Percentiles rank a stretch among this genome's conserved stretches.
phyloP scores from a whole-genome alignment of 2,888 invertebrate species.

The Thera obeliscata region DNA sequence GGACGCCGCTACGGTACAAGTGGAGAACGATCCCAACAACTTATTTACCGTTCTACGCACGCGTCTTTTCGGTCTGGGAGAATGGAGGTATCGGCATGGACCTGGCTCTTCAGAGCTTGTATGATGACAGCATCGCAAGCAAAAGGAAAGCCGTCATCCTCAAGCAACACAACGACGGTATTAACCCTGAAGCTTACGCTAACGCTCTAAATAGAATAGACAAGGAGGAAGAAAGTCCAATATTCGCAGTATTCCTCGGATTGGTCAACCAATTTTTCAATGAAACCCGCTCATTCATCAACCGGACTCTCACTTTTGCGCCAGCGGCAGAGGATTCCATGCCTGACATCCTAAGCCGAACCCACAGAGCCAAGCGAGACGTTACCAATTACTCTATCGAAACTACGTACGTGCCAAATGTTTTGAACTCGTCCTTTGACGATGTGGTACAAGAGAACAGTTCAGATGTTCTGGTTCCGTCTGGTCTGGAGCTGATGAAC shows the following conservation, averaged over 20 bases:
- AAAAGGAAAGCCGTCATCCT: constrained; percentile 59
- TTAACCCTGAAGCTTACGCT: constrained; percentile 59
- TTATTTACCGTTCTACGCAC: constrained; percentile 77
- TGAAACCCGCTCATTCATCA: constrained; percentile 58
- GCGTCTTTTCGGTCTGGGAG: constrained; percentile 82
- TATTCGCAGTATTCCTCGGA: constrained; percentile 55
- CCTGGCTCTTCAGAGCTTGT: constrained; percentile 58
- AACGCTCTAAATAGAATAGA: constrained; percentile 58
- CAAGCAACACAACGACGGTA: constrained; percentile 70
- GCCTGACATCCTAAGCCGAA: constrained; percentile 40
- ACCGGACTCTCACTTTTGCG: constrained; percentile 47
- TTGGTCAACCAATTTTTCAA: constrained; percentile 60
- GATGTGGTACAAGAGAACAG: constrained; percentile 9
- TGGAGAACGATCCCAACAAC: constrained; percentile 77
- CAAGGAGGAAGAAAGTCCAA: constrained; percentile 59
- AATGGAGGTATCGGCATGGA: constrained; percentile 80
- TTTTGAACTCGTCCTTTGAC: constrained; percentile 11
- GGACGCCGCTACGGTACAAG: constrained; percentile 74
- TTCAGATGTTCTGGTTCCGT: neutral
- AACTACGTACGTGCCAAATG: constrained; percentile 11
- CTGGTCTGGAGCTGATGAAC: constrained; percentile 9
- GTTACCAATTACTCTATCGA: constrained; percentile 27
- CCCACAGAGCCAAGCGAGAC: constrained; percentile 61
- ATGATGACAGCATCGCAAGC: constrained; percentile 49
- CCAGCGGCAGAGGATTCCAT: constrained; percentile 17